Base-by-base conservation (phyloP, 2,888 invertebrate genomes). In the Chloromyia formosa region DNA sequence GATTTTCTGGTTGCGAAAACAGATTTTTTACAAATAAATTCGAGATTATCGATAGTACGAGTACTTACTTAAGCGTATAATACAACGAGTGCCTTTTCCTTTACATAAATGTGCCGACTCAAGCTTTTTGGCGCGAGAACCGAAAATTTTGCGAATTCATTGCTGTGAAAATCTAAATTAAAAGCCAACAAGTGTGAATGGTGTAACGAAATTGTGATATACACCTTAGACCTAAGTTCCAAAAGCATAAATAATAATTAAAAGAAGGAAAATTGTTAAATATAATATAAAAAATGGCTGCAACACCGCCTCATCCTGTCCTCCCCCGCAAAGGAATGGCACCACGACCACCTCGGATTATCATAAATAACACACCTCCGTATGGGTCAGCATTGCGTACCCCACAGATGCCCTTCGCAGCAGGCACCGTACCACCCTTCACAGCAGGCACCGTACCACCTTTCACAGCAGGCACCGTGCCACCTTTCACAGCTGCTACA, bases 341-440 rank as follows among this genome's bases (percentile, higher is more conserved):
- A 0, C 81, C 81, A 35, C 78, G 84, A 9, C 84, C 84, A 12
- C 85, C 84, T 0, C 81, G 85, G 64, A 83, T 84, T 49, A 82
- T 82, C 69, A 83, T 85, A n/a, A 75, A 73, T n/a, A 62, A 61
- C 22, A 23, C 49, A 10, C 79, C 80, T 18, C 80, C 78, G 42
- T 81, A 79, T 73, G 80, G 80, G 14, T 77, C 79, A 1, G 18
- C 74, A 16, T 16, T 16, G 9, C 58, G 40, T 9, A 66, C 68
- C 12, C 68, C 75, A 53, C 16, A 23, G 22, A 56, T 73, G 12
- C 71, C 54, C 27, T 73, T 72, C 12, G 54, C 74, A 5, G 42
- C 66, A 58, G 73, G 54, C 74, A 53, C 27, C 12, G 23, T 20
- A n/a, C 23, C 35, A 27, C 27, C 76, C 0, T 7, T 75, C 40